Evolutionary conservation across 2,888 invertebrate genomes (phyloP), one percentile per base, ranked within the genome.

Genomic region (Protonemura montana): DNA sequence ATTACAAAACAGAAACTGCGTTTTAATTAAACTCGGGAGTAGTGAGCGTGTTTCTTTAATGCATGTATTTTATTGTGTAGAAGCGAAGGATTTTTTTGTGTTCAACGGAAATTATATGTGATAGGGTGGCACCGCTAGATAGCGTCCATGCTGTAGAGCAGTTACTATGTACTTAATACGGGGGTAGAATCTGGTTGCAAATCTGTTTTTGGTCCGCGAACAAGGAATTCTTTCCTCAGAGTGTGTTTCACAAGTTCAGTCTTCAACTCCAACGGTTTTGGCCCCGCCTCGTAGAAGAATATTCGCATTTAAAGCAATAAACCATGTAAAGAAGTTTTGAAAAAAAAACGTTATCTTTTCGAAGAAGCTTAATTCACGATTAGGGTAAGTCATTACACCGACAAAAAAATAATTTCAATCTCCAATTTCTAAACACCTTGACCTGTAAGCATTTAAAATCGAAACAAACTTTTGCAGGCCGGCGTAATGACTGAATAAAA

Each of bases 41-140:
- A 78, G 78, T 78, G 78, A 26, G 26, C 28, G 78, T 78, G 59
- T 78, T 26, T 78, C 78, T 28, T 78, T 28, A 28, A 78, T 28
- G 78, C 78, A 28, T 78, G 78, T 27, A 78, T 78, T 78, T 78
- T 78, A 78, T 78, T 78, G 26, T 78, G 27, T 27, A 78, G n/a
- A 26, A 27, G 26, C 78, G 28, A 27, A 78, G 26, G 5, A 6
- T 78, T 78, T 28, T 78, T 78, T 78, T 78, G 78, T 78, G 27
- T 78, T 28, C 78, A 78, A 28, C 26, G 27, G 78, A 78, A 78
- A 78, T 78, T 13, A 78, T 26, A 78, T 78, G 78, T 78, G 26
- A 10, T 7, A 78, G 26, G 78, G 78, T 25, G 78, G 7, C 27
- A 6, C 5, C 28, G 26, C 16, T 25, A 78, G 78, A 78, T 78